Evolutionary conservation across 2,888 invertebrate species (phyloP), one percentile per base, ranked within the genome.

Genomic region (Trileptium ribeirensis): DNA sequence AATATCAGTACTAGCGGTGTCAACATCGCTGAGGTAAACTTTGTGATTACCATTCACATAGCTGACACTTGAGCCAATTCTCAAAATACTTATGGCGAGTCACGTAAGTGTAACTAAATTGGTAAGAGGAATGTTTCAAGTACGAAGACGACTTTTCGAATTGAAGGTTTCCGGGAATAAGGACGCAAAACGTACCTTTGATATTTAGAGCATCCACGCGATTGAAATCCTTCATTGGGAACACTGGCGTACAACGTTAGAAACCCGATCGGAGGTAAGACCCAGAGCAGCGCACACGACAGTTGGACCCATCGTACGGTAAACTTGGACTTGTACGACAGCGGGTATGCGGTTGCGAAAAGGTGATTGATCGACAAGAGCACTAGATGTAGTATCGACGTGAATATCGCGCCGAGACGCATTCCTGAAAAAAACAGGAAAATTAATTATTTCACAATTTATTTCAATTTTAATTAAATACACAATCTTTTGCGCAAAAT

Each of bases 331-430:
- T 15, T 3, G n/a, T 92, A 92, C 84, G 92, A 92, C 29, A 92
- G 89, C 0, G 92, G 92, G 74, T 88, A 87, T 3, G 90, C 88
- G 81, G 92, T 92, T 15, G 92, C 92, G 74, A 92, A 88, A 88
- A 92, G 92, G 86, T 92, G 92, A 87, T 92, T 92, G 81, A 92
- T 87, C 70, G 92, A 92, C 37, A 92, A 88, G 0, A 92, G 91
- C 67, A 92, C 87, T 1, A 92, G 89, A 86, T 92, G 92, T 40
- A 90, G 88, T n/a, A 92, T 91, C 0, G 92, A 92, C 38, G 92
- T 91, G 67, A 92, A 90, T 70, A 92, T 90, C 1, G 91, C 91
- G 34, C 91, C 91, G 78, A 92, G 87, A 83, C 92, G 87, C 64
- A 89, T 86, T 1, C 87, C 88, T 85, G 51, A 15, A 51, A 51